phyloP scores from a whole-genome alignment of 2,888 invertebrate species.

The Drosophila anceps region DNA sequence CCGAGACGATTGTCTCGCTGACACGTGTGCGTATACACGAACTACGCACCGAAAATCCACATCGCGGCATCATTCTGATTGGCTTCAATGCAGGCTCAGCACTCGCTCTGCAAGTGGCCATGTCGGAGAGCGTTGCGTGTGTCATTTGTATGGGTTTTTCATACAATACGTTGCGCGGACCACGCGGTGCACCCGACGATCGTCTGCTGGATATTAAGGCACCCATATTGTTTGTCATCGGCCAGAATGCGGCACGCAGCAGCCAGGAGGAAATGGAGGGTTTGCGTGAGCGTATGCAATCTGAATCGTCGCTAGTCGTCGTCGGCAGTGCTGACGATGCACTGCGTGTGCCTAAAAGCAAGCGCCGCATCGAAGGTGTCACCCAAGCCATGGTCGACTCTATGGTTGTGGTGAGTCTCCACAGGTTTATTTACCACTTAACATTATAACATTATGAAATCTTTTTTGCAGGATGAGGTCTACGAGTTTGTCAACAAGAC shows the following conservation, averaged over 20 bases:
- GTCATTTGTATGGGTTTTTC: constrained; percentile 93
- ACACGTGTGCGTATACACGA: constrained; percentile 91
- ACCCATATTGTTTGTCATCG: constrained; percentile 92
- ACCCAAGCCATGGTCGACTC: constrained; percentile 93
- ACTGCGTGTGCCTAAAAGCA: constrained; percentile 89
- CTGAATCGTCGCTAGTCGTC: constrained; percentile 91
- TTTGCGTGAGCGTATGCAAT: constrained; percentile 90
- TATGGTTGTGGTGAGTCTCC: constrained; percentile 88
- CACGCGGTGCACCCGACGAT: constrained; percentile 91
- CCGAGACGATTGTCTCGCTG: constrained; percentile 89
- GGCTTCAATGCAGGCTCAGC: constrained; percentile 92
- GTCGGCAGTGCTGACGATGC: constrained; percentile 93
- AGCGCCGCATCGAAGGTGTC: constrained; percentile 90
- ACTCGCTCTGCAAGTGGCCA: constrained; percentile 90
- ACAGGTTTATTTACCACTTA: background rate
- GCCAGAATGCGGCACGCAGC: constrained; percentile 89
- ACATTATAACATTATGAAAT: background rate
- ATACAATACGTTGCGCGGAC: constrained; percentile 89
- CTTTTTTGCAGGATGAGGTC: constrained; percentile 87
- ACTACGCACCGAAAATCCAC: constrained; percentile 88
- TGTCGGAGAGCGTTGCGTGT: constrained; percentile 90
- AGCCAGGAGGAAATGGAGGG: constrained; percentile 92
- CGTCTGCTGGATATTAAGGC: constrained; percentile 89
- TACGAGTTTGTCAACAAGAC: constrained; percentile 88
- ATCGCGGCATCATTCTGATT: constrained; percentile 90